Conservation (phyloP, 2,797 vertebrate genomes). For the Anas acuta region DNA sequence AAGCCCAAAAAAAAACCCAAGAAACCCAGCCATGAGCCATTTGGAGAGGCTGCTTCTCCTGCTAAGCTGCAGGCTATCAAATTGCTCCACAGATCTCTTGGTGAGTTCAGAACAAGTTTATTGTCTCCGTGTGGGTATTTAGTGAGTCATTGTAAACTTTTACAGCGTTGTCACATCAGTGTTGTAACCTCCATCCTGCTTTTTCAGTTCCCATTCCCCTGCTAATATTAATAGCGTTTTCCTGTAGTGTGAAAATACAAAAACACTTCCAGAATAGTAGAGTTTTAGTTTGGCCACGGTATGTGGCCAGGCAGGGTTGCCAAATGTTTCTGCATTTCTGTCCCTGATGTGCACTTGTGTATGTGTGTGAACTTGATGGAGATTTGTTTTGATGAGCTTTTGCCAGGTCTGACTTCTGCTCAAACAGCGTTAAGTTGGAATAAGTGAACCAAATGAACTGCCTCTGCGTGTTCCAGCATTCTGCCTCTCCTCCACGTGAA, state of each 20-base stretch:
- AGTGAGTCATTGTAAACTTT: conserved; percentile 31
- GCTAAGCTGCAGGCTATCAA: neutral
- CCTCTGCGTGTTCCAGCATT: neutral
- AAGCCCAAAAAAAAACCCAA: neutral
- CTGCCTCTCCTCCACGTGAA: neutral
- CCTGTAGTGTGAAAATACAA: neutral
- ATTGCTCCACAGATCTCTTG: neutral
- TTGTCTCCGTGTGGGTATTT: conserved; percentile 20
- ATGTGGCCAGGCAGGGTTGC: neutral
- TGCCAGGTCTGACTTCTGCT: conserved; percentile 3
- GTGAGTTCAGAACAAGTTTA: conserved; percentile 7
- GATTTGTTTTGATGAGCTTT: conserved; percentile 7
- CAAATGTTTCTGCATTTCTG: neutral
- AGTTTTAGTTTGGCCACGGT: neutral
- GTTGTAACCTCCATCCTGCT: conserved; percentile 12
- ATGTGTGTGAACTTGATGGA: neutral
- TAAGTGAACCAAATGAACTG: neutral
- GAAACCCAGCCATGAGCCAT: neutral
- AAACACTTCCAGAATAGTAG: neutral
- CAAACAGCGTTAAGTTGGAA: neutral
- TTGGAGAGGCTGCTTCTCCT: neutral
- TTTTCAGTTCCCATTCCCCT: neutral
- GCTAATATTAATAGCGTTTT: neutral
- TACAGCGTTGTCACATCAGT: conserved; percentile 4
- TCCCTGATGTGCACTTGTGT: neutral